Evolutionary conservation across 1,140 invertebrate species (phyloP).

Genomic region (Apis cerana): DNA sequence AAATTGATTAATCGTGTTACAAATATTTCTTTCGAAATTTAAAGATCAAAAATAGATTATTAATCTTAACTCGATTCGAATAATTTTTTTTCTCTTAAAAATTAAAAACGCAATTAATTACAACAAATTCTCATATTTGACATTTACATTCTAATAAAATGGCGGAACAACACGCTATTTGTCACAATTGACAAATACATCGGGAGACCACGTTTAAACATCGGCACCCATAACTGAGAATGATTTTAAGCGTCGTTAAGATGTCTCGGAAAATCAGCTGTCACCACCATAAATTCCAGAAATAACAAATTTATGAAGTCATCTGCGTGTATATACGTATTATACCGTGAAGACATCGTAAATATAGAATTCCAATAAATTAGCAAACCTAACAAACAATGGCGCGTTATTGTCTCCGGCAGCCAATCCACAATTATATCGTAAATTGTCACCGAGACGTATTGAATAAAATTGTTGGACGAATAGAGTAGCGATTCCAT

Average conservation of each 20-base stretch:
- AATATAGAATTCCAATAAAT: slow-evolving; percentile 34
- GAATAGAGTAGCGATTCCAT: not conserved
- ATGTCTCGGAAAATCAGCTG: slow-evolving; percentile 20
- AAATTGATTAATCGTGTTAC: too few relatives aligned
- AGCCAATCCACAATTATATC: not conserved
- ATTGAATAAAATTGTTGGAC: not conserved
- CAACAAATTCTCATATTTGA: not conserved
- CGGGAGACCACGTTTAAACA: not conserved
- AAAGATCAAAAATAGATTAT: not conserved
- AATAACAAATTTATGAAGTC: slow-evolving; percentile 18
- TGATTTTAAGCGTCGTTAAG: not conserved
- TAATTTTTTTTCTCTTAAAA: not conserved
- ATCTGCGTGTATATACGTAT: not conserved
- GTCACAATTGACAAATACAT: not conserved
- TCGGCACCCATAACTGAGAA: not conserved
- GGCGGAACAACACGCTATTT: not conserved
- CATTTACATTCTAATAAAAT: not conserved
- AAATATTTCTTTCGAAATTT: too few relatives aligned
- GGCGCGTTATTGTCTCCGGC: slow-evolving; percentile 5
- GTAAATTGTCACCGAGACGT: slow-evolving; percentile 4
- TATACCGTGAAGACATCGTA: not conserved
- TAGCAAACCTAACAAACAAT: slow-evolving; percentile 3
- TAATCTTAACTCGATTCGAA: not conserved
- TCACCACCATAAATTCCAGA: slow-evolving; percentile 28
- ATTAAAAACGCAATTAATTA: not conserved